Evolutionary conservation across 2,888 invertebrate genomes (phyloP).

Genomic region (Sthenelais limicola): DNA sequence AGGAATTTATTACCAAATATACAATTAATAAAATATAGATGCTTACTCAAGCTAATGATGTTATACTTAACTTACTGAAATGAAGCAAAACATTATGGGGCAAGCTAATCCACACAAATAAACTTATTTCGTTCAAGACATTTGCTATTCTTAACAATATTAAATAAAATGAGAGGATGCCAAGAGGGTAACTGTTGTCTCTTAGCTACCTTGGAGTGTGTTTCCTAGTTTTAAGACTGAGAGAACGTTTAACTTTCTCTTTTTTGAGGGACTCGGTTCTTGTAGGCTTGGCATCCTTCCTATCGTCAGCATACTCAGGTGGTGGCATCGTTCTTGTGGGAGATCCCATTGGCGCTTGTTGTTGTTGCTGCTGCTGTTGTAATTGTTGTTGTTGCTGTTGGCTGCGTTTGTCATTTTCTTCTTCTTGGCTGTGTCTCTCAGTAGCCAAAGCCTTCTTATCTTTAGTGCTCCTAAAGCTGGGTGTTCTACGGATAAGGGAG

Average conservation of each 20-base stretch:
- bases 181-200: too few species aligned
- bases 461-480: conserved; percentile 38
- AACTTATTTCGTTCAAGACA: too few species aligned
- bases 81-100: too few species aligned
- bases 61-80: too few species aligned
- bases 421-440: background rate
- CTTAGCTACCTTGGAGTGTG: conserved; percentile 87
- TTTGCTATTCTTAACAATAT: too few species aligned
- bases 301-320: background rate
- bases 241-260: conserved; percentile 78
- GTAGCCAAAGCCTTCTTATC: conserved; percentile 23
- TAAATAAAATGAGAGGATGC: too few species aligned
- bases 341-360: too few species aligned
- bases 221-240: conserved; percentile 94
- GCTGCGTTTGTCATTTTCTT: background rate
- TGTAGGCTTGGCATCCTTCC: conserved; percentile 21
- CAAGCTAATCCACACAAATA: too few species aligned
- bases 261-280: conserved; percentile 52
- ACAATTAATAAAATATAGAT: too few species aligned
- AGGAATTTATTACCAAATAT: too few species aligned
- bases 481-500: conserved; percentile 44
- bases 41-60: too few species aligned
- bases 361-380: background rate
- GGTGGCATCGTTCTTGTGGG: background rate
- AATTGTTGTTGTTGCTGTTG: background rate